A percentile compares a stretch with the other conserved stretches of the same genome.
These are phyloP conservation scores for Limonius californicus DNA, from an alignment of 1,140 invertebrate genomes.

Conservation along the genomic window DNA sequence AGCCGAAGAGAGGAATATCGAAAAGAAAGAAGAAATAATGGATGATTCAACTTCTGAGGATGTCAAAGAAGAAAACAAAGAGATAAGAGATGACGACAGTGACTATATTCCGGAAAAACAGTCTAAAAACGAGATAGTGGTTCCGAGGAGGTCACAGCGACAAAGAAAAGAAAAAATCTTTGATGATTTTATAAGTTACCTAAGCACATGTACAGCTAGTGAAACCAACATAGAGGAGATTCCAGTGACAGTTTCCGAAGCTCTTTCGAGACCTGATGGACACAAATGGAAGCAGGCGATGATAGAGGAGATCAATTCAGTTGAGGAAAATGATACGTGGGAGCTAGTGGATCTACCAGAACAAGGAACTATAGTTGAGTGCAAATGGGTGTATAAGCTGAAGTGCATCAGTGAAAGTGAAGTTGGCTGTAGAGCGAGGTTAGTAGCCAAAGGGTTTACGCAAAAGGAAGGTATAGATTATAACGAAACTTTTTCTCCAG, in stretches of 20 bases:
- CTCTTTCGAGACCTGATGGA: constrained; percentile 27
- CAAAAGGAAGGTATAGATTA: no score
- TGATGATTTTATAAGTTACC: constrained; percentile 17
- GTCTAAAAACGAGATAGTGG: no score
- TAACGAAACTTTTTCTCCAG: no score
- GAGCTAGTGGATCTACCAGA: constrained; percentile 38
- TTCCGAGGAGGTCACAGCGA: no score
- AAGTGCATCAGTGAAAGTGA: constrained; percentile 39
- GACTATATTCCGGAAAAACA: no score
- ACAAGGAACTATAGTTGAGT: constrained; percentile 31
- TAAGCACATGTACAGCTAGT: background rate
- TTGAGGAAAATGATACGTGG: constrained; percentile 42
- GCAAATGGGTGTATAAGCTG: constrained; percentile 46
- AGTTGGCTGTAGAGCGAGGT: no score
- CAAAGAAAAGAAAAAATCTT: constrained; percentile 17
- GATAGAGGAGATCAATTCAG: constrained; percentile 35
- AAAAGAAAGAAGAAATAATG: no score
- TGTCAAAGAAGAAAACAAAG: no score
- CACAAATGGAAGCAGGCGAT: constrained; percentile 33
- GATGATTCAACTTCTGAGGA: no score
- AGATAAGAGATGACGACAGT: no score
- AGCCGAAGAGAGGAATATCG: no score
- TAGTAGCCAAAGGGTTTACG: no score
- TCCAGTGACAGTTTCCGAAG: constrained; percentile 29
- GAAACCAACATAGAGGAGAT: constrained; percentile 8